Percentiles rank a stretch among this genome's conserved stretches.
These are phyloP conservation scores for Arctopsyche grandis DNA, from an alignment of 1,140 invertebrate species.

Conservation along the genomic window DNA sequence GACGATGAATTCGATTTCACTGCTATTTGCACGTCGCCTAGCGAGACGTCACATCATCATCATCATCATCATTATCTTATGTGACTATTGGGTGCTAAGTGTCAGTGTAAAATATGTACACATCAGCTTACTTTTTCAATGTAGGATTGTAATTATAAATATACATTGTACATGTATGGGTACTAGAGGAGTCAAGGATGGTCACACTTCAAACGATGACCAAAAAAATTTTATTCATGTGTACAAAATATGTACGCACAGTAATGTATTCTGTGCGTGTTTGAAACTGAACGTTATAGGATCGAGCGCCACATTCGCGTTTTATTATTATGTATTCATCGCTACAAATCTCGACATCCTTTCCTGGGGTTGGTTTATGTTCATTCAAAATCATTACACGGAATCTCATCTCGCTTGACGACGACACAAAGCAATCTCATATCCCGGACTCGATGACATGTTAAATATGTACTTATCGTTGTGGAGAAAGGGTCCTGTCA, in stretches of 20 bases:
- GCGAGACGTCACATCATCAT: background rate
- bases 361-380: background rate
- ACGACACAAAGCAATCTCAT: too few species aligned
- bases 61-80: conserved; percentile 6
- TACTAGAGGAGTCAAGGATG: conserved; percentile 12
- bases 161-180: too few species aligned
- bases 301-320: background rate
- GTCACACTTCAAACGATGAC: background rate
- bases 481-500: too few species aligned
- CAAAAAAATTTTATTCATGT: too few species aligned
- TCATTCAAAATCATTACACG: background rate
- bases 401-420: background rate
- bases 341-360: conserved; percentile 3
- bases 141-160: too few species aligned
- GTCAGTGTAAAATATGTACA: too few species aligned
- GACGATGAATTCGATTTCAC: background rate
- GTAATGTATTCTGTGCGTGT: background rate
- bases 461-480: too few species aligned
- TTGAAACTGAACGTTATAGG: background rate
- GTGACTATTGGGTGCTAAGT: background rate
- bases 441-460: too few species aligned
- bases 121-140: too few species aligned
- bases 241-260: background rate
- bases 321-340: conserved; percentile 28
- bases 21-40: background rate